Percentiles rank a stretch among this genome's conserved stretches.
These are phyloP conservation scores for Cryptoblepharus egeriae DNA, from an alignment of 2,797 vertebrate genomes.

Conservation along the genomic window DNA sequence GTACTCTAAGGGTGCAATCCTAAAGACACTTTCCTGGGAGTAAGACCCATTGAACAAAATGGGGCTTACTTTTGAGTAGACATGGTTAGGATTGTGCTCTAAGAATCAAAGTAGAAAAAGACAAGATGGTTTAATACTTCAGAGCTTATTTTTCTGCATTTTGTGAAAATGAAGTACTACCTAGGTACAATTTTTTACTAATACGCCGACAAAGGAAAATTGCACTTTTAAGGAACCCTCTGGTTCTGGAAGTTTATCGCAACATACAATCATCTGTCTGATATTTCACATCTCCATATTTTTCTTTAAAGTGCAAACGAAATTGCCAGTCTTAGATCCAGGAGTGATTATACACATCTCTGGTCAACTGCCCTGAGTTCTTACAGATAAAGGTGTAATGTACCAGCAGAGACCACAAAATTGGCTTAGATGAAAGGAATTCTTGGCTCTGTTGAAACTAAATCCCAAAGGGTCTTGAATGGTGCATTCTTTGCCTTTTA, in stretches of 20 bases:
- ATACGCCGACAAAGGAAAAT: background rate
- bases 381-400: background rate
- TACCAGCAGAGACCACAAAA: background rate
- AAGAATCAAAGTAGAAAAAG: background rate
- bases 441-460: background rate
- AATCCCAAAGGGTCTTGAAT: background rate
- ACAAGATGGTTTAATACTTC: background rate
- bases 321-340: background rate
- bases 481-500: background rate
- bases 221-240: background rate
- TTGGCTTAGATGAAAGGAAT: background rate
- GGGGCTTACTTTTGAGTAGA: too few species aligned
- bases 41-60: too few species aligned
- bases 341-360: background rate
- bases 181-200: background rate
- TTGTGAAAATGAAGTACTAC: background rate
- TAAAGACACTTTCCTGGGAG: too few species aligned
- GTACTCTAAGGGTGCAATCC: too few species aligned
- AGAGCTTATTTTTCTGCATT: background rate
- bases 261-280: background rate
- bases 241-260: background rate
- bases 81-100: too few species aligned
- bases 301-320: constrained; percentile 12
- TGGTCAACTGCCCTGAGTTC: background rate
- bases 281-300: background rate